A percentile compares a stretch with the other conserved stretches of the same genome.
Evolutionary conservation across 2,113 vertebrate genomes (phyloP).

Genomic region (Orientallactaga bullata): DNA sequence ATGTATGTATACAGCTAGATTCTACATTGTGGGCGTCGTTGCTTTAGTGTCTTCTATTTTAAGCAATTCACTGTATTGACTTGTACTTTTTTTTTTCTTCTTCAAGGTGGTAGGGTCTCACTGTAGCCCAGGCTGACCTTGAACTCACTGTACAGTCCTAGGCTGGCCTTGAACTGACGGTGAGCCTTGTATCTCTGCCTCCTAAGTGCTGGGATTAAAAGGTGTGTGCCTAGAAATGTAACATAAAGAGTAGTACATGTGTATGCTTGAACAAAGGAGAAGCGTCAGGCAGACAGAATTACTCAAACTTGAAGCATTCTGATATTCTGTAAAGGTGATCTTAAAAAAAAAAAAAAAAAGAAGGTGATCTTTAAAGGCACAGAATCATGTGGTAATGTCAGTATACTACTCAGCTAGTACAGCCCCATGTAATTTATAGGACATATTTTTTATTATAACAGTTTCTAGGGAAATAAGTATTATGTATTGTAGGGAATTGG

Average conservation of each 20-base stretch:
- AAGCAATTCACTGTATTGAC: background rate
- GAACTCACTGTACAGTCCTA: no score
- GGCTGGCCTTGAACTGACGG: no score
- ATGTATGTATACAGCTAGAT: background rate
- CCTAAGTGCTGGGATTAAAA: no score
- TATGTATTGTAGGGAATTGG: background rate
- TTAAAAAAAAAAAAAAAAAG: no score
- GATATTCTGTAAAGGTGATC: background rate
- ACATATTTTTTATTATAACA: background rate
- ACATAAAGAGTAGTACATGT: background rate
- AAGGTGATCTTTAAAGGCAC: background rate
- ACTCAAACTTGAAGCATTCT: conserved; percentile 1
- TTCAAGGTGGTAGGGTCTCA: no score
- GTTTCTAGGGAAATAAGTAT: background rate
- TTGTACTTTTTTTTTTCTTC: no score
- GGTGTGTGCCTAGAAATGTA: conserved; percentile 10
- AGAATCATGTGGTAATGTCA: background rate
- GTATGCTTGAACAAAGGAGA: background rate
- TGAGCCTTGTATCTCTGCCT: no score
- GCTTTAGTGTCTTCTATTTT: conserved; percentile 21
- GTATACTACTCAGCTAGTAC: background rate
- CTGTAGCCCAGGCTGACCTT: no score
- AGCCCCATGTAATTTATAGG: background rate
- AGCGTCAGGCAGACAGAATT: background rate
- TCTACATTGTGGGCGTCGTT: background rate